Base-by-base conservation (phyloP, 2,888 invertebrate genomes). In the Ferrisia virgata region DNA sequence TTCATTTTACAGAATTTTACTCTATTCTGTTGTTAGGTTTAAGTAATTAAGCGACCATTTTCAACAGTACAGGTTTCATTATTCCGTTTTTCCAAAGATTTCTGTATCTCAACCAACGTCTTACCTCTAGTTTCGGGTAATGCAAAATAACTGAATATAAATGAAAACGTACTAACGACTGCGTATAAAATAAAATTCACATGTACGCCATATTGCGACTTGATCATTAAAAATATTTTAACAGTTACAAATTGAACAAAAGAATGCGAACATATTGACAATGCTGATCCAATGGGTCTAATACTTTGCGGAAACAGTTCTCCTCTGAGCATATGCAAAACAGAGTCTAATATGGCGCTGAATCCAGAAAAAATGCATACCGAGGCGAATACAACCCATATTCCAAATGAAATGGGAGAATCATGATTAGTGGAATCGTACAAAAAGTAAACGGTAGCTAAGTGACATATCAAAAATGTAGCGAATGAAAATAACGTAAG, bases 111-210 rank as follows among this genome's bases (percentile, higher is more conserved):
- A n/a, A 47, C 43, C 36, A 84, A 79, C 0, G 79, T 53, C 31
- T 84, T 84, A 1, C 84, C 79, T 53, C 31, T 78, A 13, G 84
- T 84, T 47, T 84, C 84, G 11, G 84, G 84, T n/a, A 84, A 28
- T n/a, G 5, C 13, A 18, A 53, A 33, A n/a, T 84, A 84, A 22
- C 43, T 78, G 22, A 53, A 43, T 6, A 72, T 9, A n/a, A 84
- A 28, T 22, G 13, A 25, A 3, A 22, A 5, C 5, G 47, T n/a
- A 13, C 78, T 47, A 31, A 40, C 13, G 6, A 47, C 13, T 11
- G 78, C 39, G 28, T 47, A 84, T 4, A 72, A 5, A 6, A 78
- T 15, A 43, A 84, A 84, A 76, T 84, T 84, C 43, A 18, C 36
- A 31, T 84, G 53, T 11, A 53, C 78, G 8, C 84, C 84, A 47